These are phyloP conservation scores for Himalopsyche japonica DNA, from an alignment of 2,888 invertebrate species.

Conservation along the genomic window DNA sequence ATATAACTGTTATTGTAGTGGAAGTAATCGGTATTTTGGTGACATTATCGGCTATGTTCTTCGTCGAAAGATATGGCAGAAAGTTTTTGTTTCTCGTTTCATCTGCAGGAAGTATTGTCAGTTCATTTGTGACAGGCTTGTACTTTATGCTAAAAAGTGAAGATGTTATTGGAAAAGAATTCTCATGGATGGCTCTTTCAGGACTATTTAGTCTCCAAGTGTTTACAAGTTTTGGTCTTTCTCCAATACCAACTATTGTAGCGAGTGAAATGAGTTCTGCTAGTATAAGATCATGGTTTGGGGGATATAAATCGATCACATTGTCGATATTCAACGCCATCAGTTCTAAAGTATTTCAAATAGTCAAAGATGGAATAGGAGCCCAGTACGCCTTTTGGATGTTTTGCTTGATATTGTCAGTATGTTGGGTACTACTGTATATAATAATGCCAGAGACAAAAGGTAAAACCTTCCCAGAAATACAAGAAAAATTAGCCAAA, in stretches of 20 bases:
- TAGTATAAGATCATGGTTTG: conserved; percentile 23
- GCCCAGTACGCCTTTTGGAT: conserved; percentile 15
- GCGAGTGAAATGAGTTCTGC: conserved; percentile 26
- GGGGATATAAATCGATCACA: conserved; percentile 12
- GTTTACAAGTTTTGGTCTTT: background rate
- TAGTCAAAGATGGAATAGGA: conserved; percentile 5
- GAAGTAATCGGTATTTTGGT: conserved; percentile 10
- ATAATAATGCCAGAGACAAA: conserved; percentile 20
- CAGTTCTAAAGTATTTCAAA: conserved; percentile 13
- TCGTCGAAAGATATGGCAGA: conserved; percentile 8
- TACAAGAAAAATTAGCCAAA: background rate
- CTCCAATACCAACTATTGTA: background rate
- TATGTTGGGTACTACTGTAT: background rate
- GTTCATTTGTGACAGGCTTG: conserved; percentile 7
- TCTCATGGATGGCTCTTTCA: conserved; percentile 9
- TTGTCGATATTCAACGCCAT: conserved; percentile 2
- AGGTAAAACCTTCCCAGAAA: conserved; percentile 21
- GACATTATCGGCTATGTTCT: background rate
- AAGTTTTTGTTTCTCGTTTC: background rate
- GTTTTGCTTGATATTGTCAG: background rate
- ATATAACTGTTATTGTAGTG: conserved; percentile 9
- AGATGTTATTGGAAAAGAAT: background rate
- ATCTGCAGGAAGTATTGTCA: conserved; percentile 1
- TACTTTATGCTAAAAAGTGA: conserved; percentile 4
- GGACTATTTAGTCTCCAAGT: conserved; percentile 2